These are phyloP conservation scores for Bujurquina vittata DNA, from an alignment of 2,113 vertebrate genomes.

Conservation along the genomic window DNA sequence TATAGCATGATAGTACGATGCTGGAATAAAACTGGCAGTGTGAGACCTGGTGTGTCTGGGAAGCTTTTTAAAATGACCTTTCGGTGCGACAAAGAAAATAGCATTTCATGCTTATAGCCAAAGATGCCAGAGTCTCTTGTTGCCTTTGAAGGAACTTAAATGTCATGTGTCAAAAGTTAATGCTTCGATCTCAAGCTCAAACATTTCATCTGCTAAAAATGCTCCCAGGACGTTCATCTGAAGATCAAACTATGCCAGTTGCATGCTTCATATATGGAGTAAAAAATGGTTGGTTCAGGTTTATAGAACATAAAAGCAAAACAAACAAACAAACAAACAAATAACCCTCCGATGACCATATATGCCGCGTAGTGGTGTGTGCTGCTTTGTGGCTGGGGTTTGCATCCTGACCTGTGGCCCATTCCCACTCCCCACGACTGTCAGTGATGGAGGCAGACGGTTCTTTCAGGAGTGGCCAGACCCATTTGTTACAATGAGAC, in stretches of 20 bases:
- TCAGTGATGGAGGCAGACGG: neutral
- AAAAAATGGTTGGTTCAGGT: neutral
- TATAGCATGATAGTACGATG: accelerated
- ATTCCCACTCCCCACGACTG: too few relatives aligned
- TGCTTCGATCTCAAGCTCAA: neutral
- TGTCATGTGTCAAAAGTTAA: neutral
- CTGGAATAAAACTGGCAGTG: neutral
- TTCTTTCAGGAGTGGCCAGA: neutral
- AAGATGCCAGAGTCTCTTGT: neutral
- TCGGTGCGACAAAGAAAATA: neutral
- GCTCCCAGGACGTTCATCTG: neutral
- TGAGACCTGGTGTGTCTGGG: neutral
- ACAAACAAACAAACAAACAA: too few relatives aligned
- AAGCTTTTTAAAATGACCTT: neutral
- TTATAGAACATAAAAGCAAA: neutral
- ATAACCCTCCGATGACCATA: too few relatives aligned
- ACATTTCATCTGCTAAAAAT: neutral
- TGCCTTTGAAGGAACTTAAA: neutral
- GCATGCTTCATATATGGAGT: neutral
- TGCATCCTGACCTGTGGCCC: too few relatives aligned
- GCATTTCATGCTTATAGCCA: slow-evolving; percentile 5
- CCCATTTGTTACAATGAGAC: neutral
- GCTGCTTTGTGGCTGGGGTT: too few relatives aligned
- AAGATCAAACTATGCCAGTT: neutral
- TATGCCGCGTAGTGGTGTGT: too few relatives aligned